Evolutionary conservation across 2,113 vertebrate genomes (phyloP).

Genomic region (Phyllopteryx taeniolatus): DNA sequence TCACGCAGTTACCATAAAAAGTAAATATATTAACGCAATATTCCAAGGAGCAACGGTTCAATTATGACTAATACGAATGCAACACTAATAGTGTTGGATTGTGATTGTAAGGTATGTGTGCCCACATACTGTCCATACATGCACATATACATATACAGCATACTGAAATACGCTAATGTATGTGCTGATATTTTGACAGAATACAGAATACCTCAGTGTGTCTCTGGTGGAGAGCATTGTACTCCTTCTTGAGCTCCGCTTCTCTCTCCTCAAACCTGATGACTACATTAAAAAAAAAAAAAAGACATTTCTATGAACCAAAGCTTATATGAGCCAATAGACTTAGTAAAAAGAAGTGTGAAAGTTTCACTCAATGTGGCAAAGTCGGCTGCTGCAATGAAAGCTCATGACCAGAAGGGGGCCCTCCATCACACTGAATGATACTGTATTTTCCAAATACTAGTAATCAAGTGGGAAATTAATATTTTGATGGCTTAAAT

Average conservation of each 20-base stretch:
- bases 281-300: slow-evolving; percentile 73
- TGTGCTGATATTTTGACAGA: background rate
- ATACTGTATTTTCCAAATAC: background rate
- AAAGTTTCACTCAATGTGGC: background rate
- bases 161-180: too few species aligned
- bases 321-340: background rate
- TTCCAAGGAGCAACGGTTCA: background rate
- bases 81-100: background rate
- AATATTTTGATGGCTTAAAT: too few species aligned
- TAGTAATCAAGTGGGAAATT: too few species aligned
- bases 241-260: slow-evolving; percentile 94
- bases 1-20: too few species aligned
- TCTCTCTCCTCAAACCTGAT: slow-evolving; percentile 94
- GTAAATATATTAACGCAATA: background rate
- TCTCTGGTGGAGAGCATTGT: slow-evolving; percentile 90
- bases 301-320: background rate
- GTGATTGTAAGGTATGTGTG: background rate
- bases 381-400: slow-evolving; percentile 22
- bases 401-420: slow-evolving; percentile 44
- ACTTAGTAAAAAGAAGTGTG: background rate
- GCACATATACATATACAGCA: too few species aligned
- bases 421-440: background rate
- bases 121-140: background rate
- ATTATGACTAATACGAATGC: background rate
- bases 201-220: slow-evolving; percentile 88